phyloP scores from a whole-genome alignment of 1,140 invertebrate genomes.

The Bombus pascuorum region DNA sequence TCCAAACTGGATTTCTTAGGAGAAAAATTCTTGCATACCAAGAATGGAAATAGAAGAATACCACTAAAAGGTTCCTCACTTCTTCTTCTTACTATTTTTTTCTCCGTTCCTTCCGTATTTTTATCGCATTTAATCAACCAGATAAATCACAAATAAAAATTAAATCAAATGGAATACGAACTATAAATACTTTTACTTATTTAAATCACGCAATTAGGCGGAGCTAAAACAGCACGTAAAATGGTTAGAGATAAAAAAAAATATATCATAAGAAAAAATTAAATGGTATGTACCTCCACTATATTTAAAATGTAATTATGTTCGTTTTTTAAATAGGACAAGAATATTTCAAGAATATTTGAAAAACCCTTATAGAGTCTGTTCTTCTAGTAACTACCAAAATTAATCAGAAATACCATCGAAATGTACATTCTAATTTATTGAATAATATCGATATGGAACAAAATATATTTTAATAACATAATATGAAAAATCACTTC shows the following conservation, averaged over 20 bases:
- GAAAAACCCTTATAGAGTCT: no score
- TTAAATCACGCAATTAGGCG: no score
- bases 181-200: background rate
- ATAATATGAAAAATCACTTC: background rate
- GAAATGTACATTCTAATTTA: no score
- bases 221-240: no score
- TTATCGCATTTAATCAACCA: background rate
- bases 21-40: constrained; percentile 5
- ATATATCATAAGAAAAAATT: background rate
- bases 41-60: constrained; percentile 11
- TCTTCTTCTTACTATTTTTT: background rate
- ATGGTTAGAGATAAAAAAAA: background rate
- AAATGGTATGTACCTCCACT: no score
- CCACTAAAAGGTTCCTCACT: background rate
- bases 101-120: background rate
- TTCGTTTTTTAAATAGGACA: no score
- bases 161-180: background rate
- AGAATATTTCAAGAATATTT: no score
- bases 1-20: background rate
- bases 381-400: no score
- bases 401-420: no score
- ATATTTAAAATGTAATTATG: no score
- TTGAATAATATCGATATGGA: no score
- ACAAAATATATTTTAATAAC: no score
- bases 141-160: background rate